These are phyloP conservation scores for Psophia crepitans DNA, from an alignment of 2,113 vertebrate genomes.

Conservation along the genomic window DNA sequence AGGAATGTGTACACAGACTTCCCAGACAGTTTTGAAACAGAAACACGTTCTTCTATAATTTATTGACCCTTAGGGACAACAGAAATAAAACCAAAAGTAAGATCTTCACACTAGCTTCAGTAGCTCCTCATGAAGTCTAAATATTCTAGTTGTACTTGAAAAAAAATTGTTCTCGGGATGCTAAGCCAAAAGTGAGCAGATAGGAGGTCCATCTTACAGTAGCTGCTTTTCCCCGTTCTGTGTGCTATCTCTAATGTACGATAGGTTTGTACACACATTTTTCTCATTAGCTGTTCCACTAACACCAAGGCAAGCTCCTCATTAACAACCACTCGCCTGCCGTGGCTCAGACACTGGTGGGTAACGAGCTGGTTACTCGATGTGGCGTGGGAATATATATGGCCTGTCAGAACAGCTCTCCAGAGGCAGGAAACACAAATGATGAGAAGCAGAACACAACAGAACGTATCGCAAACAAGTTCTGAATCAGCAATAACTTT, in stretches of 20 bases:
- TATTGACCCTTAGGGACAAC: not conserved
- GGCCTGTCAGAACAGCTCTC: not conserved
- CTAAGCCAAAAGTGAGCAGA: not conserved
- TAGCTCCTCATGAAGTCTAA: not conserved
- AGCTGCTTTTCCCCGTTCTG: not conserved
- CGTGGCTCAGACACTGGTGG: not conserved
- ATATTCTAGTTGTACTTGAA: not conserved
- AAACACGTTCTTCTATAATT: not conserved
- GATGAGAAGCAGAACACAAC: not conserved
- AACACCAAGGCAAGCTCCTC: not conserved
- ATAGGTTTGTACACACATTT: not conserved
- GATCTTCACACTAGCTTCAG: not conserved
- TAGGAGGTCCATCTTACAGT: not conserved
- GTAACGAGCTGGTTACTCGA: not conserved
- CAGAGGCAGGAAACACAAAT: not conserved
- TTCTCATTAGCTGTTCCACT: not conserved
- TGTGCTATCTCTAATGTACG: not conserved
- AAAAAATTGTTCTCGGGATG: not conserved
- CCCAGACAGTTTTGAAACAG: not conserved
- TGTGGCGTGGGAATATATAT: fast-evolving
- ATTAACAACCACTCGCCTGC: not conserved
- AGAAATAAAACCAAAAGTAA: not conserved
- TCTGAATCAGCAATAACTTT: not conserved
- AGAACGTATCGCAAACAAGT: not conserved
- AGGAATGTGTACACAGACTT: not conserved